Evolutionary conservation across 2,113 vertebrate genomes (phyloP).

Genomic region (Pycnonotus jocosus): DNA sequence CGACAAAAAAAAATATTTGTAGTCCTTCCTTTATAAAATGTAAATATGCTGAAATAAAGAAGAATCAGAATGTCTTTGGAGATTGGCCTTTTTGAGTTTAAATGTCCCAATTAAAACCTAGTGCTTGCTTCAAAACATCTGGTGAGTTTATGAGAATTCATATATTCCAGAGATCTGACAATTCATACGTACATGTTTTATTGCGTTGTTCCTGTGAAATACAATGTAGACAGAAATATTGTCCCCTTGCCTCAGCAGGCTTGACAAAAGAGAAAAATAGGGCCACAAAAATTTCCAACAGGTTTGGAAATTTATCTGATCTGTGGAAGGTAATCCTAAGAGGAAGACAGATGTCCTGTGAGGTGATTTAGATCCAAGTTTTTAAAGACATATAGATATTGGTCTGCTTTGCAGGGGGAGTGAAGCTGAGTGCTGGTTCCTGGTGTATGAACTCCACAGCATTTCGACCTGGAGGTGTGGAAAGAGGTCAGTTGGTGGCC

Average conservation of each 20-base stretch:
- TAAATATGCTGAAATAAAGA: constrained; percentile 10
- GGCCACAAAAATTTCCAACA: neutral
- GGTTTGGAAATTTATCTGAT: constrained; percentile 15
- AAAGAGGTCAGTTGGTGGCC: neutral
- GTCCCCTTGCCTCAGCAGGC: neutral
- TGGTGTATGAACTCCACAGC: accelerated
- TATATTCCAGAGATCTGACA: constrained; percentile 34
- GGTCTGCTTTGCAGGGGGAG: neutral
- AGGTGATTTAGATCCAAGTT: neutral
- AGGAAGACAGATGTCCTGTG: neutral
- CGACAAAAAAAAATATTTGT: neutral
- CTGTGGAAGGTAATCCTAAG: neutral
- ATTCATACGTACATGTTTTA: neutral
- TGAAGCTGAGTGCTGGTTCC: neutral
- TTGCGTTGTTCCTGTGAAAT: constrained; percentile 14
- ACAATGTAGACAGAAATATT: constrained; percentile 35
- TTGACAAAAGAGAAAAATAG: constrained; percentile 37
- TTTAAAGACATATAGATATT: neutral
- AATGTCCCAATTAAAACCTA: constrained; percentile 41
- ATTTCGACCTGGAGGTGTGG: neutral
- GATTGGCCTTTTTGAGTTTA: constrained; percentile 3
- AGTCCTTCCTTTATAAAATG: neutral
- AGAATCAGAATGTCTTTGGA: neutral
- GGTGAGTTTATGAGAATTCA: constrained; percentile 38
- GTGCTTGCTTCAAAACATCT: constrained; percentile 31